These are phyloP conservation scores for Cyclargus thomasi DNA, from an alignment of 1,140 invertebrate species.

Conservation along the genomic window DNA sequence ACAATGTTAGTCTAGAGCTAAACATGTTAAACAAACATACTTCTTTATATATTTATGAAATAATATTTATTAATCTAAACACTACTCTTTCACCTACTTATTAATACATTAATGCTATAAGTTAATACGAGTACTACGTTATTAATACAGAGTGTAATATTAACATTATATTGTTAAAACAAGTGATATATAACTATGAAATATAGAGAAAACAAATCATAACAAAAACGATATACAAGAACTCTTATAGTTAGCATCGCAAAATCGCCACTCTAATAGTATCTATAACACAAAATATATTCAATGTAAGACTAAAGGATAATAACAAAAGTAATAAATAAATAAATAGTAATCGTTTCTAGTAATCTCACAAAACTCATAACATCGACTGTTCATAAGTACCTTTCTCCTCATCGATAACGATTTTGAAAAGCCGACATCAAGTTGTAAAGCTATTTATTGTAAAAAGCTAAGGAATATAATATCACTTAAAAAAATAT, in stretches of 20 bases:
- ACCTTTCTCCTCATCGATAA: slow-evolving; percentile 69
- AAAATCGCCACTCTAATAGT: slow-evolving; percentile 41
- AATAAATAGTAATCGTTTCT: slow-evolving; percentile 43
- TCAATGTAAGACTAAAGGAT: slow-evolving; percentile 44
- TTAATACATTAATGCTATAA: slow-evolving; percentile 73
- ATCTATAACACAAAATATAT: slow-evolving; percentile 43
- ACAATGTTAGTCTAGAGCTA: slow-evolving; percentile 72
- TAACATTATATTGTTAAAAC: slow-evolving; percentile 45
- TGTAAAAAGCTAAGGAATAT: slow-evolving; percentile 66
- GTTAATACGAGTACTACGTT: slow-evolving; percentile 59
- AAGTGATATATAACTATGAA: slow-evolving; percentile 24
- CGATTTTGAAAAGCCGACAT: slow-evolving; percentile 72
- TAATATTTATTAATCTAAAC: slow-evolving; percentile 71
- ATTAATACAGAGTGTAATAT: slow-evolving; percentile 53
- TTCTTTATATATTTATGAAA: slow-evolving; percentile 69
- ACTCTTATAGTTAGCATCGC: slow-evolving; percentile 41
- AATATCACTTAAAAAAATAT: slow-evolving; percentile 68
- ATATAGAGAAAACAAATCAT: slow-evolving; percentile 34
- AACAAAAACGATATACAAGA: slow-evolving; percentile 55
- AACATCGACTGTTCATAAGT: slow-evolving; percentile 68
- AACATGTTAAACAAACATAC: slow-evolving; percentile 75
- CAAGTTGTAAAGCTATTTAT: slow-evolving; percentile 68
- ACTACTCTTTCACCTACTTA: slow-evolving; percentile 59
- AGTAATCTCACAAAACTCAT: slow-evolving; percentile 60
- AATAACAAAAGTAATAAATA: slow-evolving; percentile 46